Evolutionary conservation across 2,797 vertebrate species (phyloP).

Genomic region (Acrossocheilus fasciatus): DNA sequence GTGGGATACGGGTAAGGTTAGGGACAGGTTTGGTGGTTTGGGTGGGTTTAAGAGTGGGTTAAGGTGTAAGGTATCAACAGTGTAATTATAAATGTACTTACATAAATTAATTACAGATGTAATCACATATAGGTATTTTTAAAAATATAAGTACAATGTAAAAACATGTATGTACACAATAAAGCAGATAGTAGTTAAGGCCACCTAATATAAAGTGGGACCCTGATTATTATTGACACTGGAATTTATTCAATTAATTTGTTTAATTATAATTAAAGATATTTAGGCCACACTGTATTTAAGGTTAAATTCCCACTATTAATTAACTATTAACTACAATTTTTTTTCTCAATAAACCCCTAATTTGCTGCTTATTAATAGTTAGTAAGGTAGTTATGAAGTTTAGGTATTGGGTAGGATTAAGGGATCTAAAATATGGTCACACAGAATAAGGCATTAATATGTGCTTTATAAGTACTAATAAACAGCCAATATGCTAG

Average conservation of each 20-base stretch:
- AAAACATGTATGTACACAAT: too few species aligned
- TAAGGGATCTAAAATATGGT: background rate
- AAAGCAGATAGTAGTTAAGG: too few species aligned
- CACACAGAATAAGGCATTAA: background rate
- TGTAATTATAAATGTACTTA: too few species aligned
- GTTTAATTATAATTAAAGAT: background rate
- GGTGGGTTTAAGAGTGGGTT: too few species aligned
- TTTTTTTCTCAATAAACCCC: background rate
- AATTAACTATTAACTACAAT: background rate
- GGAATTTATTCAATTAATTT: background rate
- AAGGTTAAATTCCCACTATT: background rate
- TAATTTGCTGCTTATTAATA: too few species aligned
- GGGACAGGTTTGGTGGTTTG: too few species aligned
- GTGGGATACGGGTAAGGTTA: too few species aligned
- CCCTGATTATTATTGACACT: background rate
- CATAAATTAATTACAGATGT: too few species aligned
- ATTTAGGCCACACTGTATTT: background rate
- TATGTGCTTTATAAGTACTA: background rate
- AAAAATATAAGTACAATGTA: too few species aligned
- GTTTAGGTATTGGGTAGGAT: background rate
- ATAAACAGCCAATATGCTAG: background rate
- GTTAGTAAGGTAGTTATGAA: background rate
- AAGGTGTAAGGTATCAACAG: too few species aligned
- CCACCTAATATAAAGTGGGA: too few species aligned
- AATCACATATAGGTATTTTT: too few species aligned